A percentile compares a stretch with the other conserved stretches of the same genome.
Conservation (phyloP, 2,113 vertebrate genomes). For the Cygnus atratus region DNA sequence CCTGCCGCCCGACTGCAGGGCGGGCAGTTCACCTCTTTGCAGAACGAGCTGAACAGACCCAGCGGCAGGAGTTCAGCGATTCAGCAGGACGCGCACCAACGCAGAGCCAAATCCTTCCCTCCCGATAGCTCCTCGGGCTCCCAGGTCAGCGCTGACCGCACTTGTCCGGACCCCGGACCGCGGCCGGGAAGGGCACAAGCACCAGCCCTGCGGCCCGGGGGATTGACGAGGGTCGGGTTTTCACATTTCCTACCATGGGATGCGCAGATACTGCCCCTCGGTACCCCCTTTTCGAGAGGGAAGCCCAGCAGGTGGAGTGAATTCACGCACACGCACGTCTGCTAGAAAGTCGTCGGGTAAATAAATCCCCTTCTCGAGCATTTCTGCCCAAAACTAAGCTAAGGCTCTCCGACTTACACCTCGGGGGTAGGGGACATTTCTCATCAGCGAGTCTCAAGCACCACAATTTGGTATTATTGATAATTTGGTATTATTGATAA, state of each 20-base stretch:
- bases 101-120: background rate
- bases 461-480: too few species aligned
- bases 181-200: background rate
- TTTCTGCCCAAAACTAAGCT: background rate
- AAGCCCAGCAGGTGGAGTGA: constrained; percentile 18
- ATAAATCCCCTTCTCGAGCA: background rate
- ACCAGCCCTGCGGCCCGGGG: background rate
- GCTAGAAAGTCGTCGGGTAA: background rate
- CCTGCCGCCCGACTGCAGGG: background rate
- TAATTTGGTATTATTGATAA: too few species aligned
- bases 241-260: background rate
- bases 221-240: background rate
- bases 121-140: background rate
- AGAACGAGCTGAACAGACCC: background rate
- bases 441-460: background rate
- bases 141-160: background rate
- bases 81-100: background rate
- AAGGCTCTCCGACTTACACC: background rate
- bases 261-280: background rate
- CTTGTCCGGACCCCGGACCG: too few species aligned
- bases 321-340: background rate
- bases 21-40: background rate
- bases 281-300: background rate
- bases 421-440: fast-evolving
- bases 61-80: background rate